These are phyloP conservation scores for Calliphora vomitoria DNA, from an alignment of 2,888 invertebrate species.

Conservation along the genomic window DNA sequence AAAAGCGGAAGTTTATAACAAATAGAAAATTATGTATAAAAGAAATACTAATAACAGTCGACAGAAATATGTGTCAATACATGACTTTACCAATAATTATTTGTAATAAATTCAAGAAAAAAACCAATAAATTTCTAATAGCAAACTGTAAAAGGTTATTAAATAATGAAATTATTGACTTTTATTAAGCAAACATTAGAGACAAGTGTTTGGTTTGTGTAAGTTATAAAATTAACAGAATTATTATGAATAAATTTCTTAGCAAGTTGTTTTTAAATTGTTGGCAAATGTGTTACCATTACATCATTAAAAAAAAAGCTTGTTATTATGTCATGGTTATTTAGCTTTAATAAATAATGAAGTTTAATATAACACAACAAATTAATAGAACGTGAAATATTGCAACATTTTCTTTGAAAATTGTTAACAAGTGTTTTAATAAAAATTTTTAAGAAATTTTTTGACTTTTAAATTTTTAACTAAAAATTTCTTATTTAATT, in stretches of 20 bases:
- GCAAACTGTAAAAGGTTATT: no score
- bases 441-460: slow-evolving; percentile 11
- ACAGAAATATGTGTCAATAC: slow-evolving; percentile 31
- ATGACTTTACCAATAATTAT: not conserved
- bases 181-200: no score
- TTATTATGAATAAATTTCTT: not conserved
- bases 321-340: slow-evolving; percentile 33
- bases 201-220: not conserved
- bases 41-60: not conserved
- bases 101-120: no score
- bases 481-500: not conserved
- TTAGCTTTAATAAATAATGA: slow-evolving; percentile 6
- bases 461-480: not conserved
- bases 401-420: not conserved
- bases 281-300: not conserved
- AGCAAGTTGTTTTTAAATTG: not conserved
- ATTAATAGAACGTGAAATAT: slow-evolving; percentile 57
- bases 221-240: not conserved
- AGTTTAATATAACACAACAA: not conserved
- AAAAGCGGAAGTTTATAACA: slow-evolving; percentile 57
- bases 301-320: not conserved
- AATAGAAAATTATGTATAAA: not conserved
- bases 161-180: no score
- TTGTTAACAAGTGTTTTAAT: not conserved
- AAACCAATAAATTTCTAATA: no score